A percentile compares a stretch with the other conserved stretches of the same genome.
These are phyloP conservation scores for Scleropages formosus DNA, from an alignment of 2,797 vertebrate genomes.

Conservation along the genomic window DNA sequence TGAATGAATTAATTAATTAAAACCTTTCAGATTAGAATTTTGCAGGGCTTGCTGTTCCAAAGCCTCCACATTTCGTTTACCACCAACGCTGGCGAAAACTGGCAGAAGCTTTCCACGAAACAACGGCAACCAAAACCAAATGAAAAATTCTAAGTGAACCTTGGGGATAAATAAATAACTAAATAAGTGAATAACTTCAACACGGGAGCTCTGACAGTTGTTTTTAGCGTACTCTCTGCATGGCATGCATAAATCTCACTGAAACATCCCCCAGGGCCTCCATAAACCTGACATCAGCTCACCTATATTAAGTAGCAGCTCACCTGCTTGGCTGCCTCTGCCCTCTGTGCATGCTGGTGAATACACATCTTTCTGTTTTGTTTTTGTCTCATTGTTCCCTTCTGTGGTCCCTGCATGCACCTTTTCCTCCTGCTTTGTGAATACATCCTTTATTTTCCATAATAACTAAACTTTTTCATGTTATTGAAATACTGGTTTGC, in stretches of 20 bases:
- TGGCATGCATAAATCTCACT: constrained; percentile 82
- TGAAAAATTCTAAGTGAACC: constrained; percentile 35
- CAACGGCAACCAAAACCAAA: constrained; percentile 48
- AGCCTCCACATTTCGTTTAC: constrained; percentile 74
- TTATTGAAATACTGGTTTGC: constrained; percentile 60
- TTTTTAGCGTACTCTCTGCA: constrained; percentile 83
- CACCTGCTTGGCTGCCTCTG: constrained; percentile 41
- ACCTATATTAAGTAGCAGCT: constrained; percentile 62
- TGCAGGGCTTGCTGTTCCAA: constrained; percentile 55
- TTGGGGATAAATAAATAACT: constrained; percentile 16
- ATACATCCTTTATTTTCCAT: constrained; percentile 30
- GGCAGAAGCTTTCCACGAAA: constrained; percentile 77
- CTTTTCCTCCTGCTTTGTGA: constrained; percentile 31
- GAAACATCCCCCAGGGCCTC: constrained; percentile 40
- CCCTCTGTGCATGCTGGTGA: constrained; percentile 73
- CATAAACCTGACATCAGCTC: constrained; percentile 43
- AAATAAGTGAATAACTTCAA: constrained; percentile 45
- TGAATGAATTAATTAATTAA: too few relatives aligned
- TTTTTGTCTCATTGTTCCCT: constrained; percentile 27
- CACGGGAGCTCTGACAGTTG: constrained; percentile 82
- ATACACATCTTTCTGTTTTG: constrained; percentile 34
- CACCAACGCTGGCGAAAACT: constrained; percentile 76
- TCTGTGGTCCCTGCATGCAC: constrained; percentile 43
- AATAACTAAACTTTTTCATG: constrained; percentile 32
- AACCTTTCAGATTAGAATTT: constrained; percentile 48